Percentiles rank a stretch among this genome's conserved stretches.
Evolutionary conservation across 1,140 invertebrate species (phyloP).

Genomic region (Eupeodes corollae): DNA sequence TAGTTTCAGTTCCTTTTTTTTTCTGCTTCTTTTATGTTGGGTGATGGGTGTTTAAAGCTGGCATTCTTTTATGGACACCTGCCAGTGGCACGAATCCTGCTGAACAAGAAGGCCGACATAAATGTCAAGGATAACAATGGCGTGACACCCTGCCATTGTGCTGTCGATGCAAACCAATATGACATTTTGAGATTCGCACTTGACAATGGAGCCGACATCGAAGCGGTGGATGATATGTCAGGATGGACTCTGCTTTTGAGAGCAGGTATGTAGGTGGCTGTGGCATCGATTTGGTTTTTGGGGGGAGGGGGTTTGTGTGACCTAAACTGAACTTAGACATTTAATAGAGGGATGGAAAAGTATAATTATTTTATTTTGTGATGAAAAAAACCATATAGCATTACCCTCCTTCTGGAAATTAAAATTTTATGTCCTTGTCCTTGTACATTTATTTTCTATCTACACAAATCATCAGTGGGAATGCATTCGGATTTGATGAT

Average conservation of each 20-base stretch:
- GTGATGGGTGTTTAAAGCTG: constrained; percentile 11
- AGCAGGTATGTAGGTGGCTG: constrained; percentile 14
- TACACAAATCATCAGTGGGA: constrained; percentile 13
- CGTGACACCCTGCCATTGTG: constrained; percentile 30
- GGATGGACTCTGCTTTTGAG: constrained; percentile 31
- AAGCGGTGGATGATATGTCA: constrained; percentile 21
- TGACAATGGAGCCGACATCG: constrained; percentile 24
- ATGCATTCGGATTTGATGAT: constrained; percentile 25
- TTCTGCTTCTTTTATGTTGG: not conserved
- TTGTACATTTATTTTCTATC: not conserved
- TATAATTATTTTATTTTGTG: too few relatives aligned
- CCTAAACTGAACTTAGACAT: too few relatives aligned
- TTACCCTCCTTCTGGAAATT: not conserved
- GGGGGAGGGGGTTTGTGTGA: not conserved
- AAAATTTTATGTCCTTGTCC: not conserved
- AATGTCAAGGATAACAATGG: constrained; percentile 26
- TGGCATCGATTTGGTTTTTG: not conserved
- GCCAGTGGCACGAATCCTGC: constrained; percentile 26
- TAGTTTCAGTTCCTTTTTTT: too few relatives aligned
- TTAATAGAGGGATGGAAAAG: too few relatives aligned
- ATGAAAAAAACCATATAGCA: too few relatives aligned
- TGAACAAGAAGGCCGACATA: constrained; percentile 28
- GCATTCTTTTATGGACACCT: constrained; percentile 30
- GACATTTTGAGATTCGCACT: constrained; percentile 31
- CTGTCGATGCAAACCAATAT: constrained; percentile 28